Conservation (phyloP, 2,888 invertebrate genomes). For the Fragum whitleyi region DNA sequence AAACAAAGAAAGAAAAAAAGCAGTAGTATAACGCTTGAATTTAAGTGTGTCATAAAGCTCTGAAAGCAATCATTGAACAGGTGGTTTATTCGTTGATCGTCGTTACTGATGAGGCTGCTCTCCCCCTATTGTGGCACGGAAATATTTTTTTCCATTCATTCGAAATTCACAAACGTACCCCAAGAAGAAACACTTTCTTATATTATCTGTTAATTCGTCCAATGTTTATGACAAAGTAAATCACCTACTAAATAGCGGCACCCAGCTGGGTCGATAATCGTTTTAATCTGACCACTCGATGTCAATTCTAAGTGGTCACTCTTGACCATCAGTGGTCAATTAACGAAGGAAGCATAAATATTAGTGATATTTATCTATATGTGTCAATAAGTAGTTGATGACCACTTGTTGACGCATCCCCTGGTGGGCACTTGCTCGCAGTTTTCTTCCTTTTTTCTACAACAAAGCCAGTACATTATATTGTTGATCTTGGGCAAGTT, state of each 20-base stretch:
- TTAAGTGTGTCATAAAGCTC: too few species aligned
- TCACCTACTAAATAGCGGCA: conserved; percentile 18
- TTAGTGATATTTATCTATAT: conserved; percentile 12
- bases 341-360: conserved; percentile 4
- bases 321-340: conserved; percentile 24
- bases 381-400: conserved; percentile 12
- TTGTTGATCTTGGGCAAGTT: too few species aligned
- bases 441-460: not conserved
- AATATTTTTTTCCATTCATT: too few species aligned
- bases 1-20: too few species aligned
- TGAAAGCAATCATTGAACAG: too few species aligned
- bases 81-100: too few species aligned
- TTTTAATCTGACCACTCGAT: conserved; percentile 20
- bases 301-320: conserved; percentile 18
- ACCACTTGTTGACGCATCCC: not conserved
- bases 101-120: too few species aligned
- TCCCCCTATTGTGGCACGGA: too few species aligned
- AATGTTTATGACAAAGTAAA: conserved; percentile 21
- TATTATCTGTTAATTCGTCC: not conserved
- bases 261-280: conserved; percentile 15
- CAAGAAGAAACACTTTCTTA: not conserved
- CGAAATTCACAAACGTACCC: too few species aligned
- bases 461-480: too few species aligned
- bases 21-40: too few species aligned
- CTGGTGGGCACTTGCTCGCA: not conserved